Evolutionary conservation across 2,888 invertebrate species (phyloP).

Genomic region (Lumbricus terrestris): DNA sequence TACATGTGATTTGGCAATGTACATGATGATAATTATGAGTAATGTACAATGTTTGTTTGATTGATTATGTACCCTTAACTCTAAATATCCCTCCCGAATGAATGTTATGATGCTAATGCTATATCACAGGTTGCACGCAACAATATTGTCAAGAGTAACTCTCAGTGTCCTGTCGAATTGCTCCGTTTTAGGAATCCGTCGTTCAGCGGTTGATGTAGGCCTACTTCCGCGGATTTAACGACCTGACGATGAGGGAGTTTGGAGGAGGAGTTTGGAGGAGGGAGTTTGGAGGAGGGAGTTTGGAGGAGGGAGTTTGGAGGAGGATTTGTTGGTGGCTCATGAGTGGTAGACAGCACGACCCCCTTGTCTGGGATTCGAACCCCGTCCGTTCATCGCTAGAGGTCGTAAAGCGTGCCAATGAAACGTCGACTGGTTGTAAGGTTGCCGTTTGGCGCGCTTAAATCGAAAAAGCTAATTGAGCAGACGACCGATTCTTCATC

Average conservation of each 20-base stretch:
- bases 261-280: neutral
- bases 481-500: neutral
- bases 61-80: too few species aligned
- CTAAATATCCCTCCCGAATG: too few species aligned
- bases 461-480: neutral
- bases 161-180: neutral
- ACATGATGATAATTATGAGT: too few species aligned
- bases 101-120: neutral
- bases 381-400: neutral
- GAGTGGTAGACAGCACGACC: neutral
- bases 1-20: too few species aligned
- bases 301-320: too few species aligned
- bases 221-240: neutral
- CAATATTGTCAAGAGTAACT: too few species aligned
- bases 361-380: constrained; percentile 3
- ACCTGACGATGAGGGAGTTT: neutral
- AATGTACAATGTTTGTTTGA: too few species aligned
- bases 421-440: neutral
- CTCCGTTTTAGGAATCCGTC: neutral
- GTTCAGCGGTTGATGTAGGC: neutral
- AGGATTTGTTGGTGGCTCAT: neutral
- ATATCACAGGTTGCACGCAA: neutral
- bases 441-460: neutral
- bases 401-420: constrained; percentile 3
- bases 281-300: neutral